A percentile compares a stretch with the other conserved stretches of the same genome.
These are phyloP conservation scores for Pantherophis vulpinus DNA, from an alignment of 2,797 vertebrate genomes.

Conservation along the genomic window DNA sequence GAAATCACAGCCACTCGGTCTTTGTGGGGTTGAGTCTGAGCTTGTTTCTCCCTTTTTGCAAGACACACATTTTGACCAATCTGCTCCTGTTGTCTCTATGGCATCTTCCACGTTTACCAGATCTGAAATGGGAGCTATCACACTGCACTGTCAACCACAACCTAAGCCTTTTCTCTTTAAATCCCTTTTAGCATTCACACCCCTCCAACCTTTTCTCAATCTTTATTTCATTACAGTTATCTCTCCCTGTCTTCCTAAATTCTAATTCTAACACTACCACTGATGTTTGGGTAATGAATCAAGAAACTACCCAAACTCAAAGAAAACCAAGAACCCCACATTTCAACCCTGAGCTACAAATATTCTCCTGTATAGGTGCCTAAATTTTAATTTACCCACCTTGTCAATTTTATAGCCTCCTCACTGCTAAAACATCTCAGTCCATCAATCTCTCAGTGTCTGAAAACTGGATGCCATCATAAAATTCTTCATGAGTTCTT, in stretches of 20 bases:
- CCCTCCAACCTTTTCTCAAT: background rate
- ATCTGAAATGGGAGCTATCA: background rate
- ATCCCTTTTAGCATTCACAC: background rate
- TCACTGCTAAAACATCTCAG: background rate
- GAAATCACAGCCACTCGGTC: too few species aligned
- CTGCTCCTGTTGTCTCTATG: background rate
- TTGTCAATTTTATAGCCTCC: background rate
- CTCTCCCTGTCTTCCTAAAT: background rate
- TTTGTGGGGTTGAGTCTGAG: too few species aligned
- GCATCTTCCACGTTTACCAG: background rate
- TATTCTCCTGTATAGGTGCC: background rate
- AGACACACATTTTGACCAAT: background rate
- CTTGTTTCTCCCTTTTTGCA: background rate
- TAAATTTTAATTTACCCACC: background rate
- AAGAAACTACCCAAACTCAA: background rate
- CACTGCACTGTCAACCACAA: background rate
- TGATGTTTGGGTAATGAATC: background rate
- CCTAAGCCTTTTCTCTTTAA: background rate
- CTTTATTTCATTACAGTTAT: background rate
- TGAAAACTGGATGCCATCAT: background rate
- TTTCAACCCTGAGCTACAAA: background rate
- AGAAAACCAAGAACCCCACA: background rate
- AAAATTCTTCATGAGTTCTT: background rate
- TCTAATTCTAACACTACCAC: background rate
- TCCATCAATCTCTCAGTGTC: background rate